These are phyloP conservation scores for Epinephelus awoara DNA, from an alignment of 2,797 vertebrate species.

Conservation along the genomic window DNA sequence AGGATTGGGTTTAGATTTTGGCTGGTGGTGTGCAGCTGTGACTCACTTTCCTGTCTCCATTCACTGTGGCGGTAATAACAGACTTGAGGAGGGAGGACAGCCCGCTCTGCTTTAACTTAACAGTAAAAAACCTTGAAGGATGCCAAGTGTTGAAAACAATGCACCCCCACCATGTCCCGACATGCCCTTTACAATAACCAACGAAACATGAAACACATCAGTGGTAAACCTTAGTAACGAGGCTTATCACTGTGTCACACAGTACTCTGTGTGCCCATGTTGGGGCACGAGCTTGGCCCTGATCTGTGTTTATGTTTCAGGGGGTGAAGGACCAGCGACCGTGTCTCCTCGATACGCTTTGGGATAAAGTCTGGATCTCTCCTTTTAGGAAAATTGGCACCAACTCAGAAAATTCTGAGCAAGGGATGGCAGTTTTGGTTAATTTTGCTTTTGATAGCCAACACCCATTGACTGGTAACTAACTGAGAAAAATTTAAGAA, in stretches of 20 bases:
- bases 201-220: not conserved
- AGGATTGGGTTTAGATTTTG: slow-evolving; percentile 39
- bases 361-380: slow-evolving; percentile 3
- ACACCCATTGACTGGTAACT: too few species aligned
- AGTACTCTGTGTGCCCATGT: not conserved
- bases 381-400: slow-evolving; percentile 18
- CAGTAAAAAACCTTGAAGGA: slow-evolving; percentile 29
- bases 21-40: slow-evolving; percentile 38
- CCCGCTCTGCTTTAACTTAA: not conserved
- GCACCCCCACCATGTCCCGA: slow-evolving; percentile 32
- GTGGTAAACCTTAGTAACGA: slow-evolving; percentile 13
- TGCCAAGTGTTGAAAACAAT: slow-evolving; percentile 22
- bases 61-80: slow-evolving; percentile 42
- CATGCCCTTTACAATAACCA: slow-evolving; percentile 26
- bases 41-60: slow-evolving; percentile 67
- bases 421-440: too few species aligned
- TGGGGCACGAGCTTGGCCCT: not conserved
- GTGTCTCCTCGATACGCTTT: not conserved
- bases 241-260: slow-evolving; percentile 1
- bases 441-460: too few species aligned
- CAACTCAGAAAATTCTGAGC: not conserved
- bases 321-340: slow-evolving; percentile 11
- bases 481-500: too few species aligned
- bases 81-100: not conserved
- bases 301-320: slow-evolving; percentile 20